Conservation (phyloP, 2,888 invertebrate genomes). For the Synergus japonicus region DNA sequence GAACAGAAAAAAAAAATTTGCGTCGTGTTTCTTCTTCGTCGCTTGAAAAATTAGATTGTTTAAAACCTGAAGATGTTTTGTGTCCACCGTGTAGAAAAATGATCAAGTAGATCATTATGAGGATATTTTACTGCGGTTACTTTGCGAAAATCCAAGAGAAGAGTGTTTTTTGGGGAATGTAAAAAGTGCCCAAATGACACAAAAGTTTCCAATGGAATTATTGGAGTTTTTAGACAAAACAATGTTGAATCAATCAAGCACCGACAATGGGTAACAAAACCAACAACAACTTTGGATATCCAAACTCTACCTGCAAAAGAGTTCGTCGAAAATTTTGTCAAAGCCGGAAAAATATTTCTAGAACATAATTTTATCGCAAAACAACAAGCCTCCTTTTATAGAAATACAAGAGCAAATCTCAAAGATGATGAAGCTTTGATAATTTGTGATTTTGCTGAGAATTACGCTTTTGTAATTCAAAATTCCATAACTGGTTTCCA, state of each 20-base stretch:
- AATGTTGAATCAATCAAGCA: constrained; percentile 38
- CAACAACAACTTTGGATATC: constrained; percentile 45
- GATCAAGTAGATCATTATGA: too few species aligned
- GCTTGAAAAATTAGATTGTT: too few species aligned
- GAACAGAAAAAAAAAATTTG: too few species aligned
- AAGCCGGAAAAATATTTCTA: constrained; percentile 37
- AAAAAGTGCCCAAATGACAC: constrained; percentile 35
- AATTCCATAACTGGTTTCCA: constrained; percentile 43
- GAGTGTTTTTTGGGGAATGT: constrained; percentile 15
- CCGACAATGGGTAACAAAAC: constrained; percentile 48
- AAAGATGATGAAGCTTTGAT: constrained; percentile 41
- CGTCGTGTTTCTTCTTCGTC: too few species aligned
- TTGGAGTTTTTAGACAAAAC: constrained; percentile 37
- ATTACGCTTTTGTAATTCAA: constrained; percentile 44
- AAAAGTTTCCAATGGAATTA: constrained; percentile 1
- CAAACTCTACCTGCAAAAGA: not conserved
- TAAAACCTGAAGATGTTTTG: too few species aligned
- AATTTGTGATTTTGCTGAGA: too few species aligned
- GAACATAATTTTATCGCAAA: constrained; percentile 46
- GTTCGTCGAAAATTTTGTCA: too few species aligned
- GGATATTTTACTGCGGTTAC: too few species aligned
- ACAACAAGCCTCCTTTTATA: constrained; percentile 45
- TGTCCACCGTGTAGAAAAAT: too few species aligned
- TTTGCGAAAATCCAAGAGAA: too few species aligned
- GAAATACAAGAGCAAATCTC: constrained; percentile 17